Evolutionary conservation across 2,113 vertebrate species (phyloP).

Genomic region (Notothenia coriiceps): DNA sequence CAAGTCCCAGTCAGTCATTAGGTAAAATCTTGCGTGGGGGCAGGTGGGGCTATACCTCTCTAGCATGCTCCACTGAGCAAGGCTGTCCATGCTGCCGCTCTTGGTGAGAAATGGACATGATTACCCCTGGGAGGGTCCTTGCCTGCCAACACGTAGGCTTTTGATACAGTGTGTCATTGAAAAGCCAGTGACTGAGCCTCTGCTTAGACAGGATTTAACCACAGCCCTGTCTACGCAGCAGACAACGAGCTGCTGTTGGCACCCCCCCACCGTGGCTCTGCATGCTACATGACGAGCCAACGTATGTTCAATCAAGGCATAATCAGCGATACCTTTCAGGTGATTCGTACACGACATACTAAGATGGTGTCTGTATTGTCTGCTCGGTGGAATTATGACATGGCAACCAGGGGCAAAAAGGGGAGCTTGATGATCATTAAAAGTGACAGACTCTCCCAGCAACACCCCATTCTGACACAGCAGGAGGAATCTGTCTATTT

Average conservation of each 20-base stretch:
- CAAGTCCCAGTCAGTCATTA: constrained; percentile 49
- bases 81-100: constrained; percentile 49
- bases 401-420: neutral
- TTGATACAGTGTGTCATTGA: constrained; percentile 57
- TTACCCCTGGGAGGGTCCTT: constrained; percentile 60
- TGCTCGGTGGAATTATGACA: constrained; percentile 4
- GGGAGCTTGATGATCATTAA: constrained; percentile 46
- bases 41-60: constrained; percentile 47
- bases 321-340: constrained; percentile 23
- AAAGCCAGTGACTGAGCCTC: constrained; percentile 61
- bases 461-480: constrained; percentile 18
- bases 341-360: constrained; percentile 19
- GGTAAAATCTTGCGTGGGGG: constrained; percentile 32
- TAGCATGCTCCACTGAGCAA: constrained; percentile 36
- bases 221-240: constrained; percentile 50
- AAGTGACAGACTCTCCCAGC: constrained; percentile 46
- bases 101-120: constrained; percentile 56
- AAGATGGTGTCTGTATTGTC: constrained; percentile 10
- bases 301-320: constrained; percentile 6
- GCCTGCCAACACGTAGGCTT: constrained; percentile 65
- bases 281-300: constrained; percentile 41
- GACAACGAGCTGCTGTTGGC: constrained; percentile 53
- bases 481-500: neutral
- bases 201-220: constrained; percentile 56
- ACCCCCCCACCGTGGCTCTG: constrained; percentile 25